Conservation (phyloP, 2,113 vertebrate genomes). For the Phaethornis superciliosus region DNA sequence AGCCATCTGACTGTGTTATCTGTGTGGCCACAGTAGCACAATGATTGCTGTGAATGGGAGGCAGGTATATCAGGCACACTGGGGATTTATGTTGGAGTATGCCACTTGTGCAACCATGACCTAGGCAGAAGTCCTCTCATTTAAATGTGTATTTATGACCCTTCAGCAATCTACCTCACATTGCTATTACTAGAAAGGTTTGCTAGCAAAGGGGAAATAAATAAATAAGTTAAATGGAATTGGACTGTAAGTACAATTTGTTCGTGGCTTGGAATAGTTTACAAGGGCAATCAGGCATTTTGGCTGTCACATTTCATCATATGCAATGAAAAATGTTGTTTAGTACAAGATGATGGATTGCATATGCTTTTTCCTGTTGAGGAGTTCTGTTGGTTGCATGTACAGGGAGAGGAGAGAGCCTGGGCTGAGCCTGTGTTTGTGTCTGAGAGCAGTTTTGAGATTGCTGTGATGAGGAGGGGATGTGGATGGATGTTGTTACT, state of each 20-base stretch:
- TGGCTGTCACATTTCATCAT: neutral
- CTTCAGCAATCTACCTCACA: fast-evolving
- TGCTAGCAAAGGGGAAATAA: neutral
- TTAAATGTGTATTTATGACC: fast-evolving
- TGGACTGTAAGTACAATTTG: neutral
- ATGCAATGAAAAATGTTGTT: neutral
- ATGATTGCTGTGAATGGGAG: neutral
- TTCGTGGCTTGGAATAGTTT: neutral
- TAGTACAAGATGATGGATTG: neutral
- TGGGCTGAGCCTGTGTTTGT: neutral
- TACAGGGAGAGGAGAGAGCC: neutral
- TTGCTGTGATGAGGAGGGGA: neutral
- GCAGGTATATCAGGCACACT: fast-evolving
- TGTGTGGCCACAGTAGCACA: neutral
- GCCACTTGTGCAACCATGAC: fast-evolving
- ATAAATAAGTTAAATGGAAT: neutral
- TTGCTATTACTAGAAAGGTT: neutral
- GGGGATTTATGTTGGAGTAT: fast-evolving
- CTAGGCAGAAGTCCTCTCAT: neutral
- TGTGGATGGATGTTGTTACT: neutral
- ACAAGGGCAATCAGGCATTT: neutral
- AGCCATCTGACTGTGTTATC: no score
- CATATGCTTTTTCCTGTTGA: neutral
- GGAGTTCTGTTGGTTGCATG: neutral
- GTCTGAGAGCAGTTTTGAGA: neutral